Conservation (phyloP, 1,140 invertebrate genomes). For the Heterodera schachtii region DNA sequence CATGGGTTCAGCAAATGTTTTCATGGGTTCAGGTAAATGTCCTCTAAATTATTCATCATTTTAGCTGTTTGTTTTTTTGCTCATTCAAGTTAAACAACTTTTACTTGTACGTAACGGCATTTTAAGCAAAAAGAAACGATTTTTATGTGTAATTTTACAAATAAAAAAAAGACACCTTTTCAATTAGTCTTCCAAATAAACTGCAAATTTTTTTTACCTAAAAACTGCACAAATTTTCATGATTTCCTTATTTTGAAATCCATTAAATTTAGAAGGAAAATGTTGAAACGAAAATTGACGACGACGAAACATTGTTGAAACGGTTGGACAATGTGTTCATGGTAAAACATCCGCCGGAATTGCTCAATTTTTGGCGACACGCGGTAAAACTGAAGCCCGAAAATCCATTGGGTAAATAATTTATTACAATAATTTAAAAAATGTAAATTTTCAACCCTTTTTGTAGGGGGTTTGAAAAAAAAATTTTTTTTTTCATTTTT, state of each 20-base stretch:
- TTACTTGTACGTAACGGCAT: no score
- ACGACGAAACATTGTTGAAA: not conserved
- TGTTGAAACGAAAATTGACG: not conserved
- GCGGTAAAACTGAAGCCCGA: constrained; percentile 9
- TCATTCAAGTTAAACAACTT: no score
- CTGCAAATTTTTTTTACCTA: not conserved
- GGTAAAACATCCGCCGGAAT: constrained; percentile 18
- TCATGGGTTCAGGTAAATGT: constrained; percentile 41
- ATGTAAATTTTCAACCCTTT: not conserved
- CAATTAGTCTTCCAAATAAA: no score
- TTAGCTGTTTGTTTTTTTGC: no score
- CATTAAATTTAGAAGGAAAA: not conserved
- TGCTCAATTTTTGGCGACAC: constrained; percentile 21
- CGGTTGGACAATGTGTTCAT: constrained; percentile 21
- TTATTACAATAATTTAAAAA: not conserved
- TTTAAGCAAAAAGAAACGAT: not conserved
- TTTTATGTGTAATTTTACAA: no score
- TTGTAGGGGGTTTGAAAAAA: no score
- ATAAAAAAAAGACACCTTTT: no score
- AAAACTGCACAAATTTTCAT: no score
- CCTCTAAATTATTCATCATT: no score
- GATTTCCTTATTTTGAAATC: not conserved
- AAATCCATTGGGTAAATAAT: constrained; percentile 9
- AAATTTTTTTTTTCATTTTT: no score
- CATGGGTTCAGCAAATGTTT: constrained; percentile 36